Evolutionary conservation across 2,888 invertebrate species (phyloP).

Genomic region (Lasioglossum leucozonium): DNA sequence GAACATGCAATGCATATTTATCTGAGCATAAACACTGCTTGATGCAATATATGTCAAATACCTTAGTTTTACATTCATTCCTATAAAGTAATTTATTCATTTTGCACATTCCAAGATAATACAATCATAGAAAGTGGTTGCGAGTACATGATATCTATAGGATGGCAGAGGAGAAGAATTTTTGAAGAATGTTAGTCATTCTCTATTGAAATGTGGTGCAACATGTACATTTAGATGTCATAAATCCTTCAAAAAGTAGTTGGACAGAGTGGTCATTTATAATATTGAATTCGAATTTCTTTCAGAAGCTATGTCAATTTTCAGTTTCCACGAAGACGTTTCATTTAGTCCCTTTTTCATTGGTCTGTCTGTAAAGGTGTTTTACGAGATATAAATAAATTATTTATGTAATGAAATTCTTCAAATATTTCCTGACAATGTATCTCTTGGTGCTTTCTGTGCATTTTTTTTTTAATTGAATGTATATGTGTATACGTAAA

Average conservation of each 20-base stretch:
- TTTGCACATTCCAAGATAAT: slow-evolving; percentile 42
- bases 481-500: slow-evolving; percentile 24
- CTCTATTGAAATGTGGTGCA: slow-evolving; percentile 47
- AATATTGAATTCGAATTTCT: slow-evolving; percentile 62
- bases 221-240: slow-evolving; percentile 67
- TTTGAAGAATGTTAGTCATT: slow-evolving; percentile 44
- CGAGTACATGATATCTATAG: slow-evolving; percentile 57
- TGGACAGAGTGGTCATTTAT: slow-evolving; percentile 67
- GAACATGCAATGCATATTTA: slow-evolving; percentile 40
- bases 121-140: slow-evolving; percentile 65
- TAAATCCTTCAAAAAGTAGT: slow-evolving; percentile 74
- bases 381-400: slow-evolving; percentile 61
- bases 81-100: slow-evolving; percentile 48
- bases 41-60: slow-evolving; percentile 38
- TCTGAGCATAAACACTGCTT: slow-evolving; percentile 40
- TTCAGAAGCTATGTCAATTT: slow-evolving; percentile 63
- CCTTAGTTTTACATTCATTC: slow-evolving; percentile 39
- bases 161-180: slow-evolving; percentile 60
- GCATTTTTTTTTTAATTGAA: slow-evolving; percentile 41
- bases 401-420: slow-evolving; percentile 52
- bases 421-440: slow-evolving; percentile 37
- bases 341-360: slow-evolving; percentile 72
- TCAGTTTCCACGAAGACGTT: slow-evolving; percentile 61
- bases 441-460: slow-evolving; percentile 40
- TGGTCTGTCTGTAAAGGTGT: slow-evolving; percentile 69